Percentiles rank a stretch among this genome's conserved stretches.
These are phyloP conservation scores for Scrobipalpa atriplicella DNA, from an alignment of 2,888 invertebrate genomes.

Conservation along the genomic window DNA sequence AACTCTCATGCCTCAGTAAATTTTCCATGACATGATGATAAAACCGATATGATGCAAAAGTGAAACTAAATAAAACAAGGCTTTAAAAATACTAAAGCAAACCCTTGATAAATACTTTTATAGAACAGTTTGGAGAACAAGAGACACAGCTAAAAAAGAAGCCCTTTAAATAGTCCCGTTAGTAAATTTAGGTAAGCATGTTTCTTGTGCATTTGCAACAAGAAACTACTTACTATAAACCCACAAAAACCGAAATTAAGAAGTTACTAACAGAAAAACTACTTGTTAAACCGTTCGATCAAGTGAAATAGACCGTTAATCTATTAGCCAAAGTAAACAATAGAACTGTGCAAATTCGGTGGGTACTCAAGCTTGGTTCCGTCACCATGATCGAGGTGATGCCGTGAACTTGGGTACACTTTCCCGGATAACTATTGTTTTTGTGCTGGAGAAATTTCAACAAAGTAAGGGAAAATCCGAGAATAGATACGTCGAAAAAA, in stretches of 20 bases:
- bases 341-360: not conserved
- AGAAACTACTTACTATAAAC: not conserved
- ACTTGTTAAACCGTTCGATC: not conserved
- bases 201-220: not conserved
- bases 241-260: not conserved
- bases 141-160: too few species aligned
- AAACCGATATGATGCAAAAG: not conserved
- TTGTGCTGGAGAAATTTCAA: not conserved
- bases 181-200: not conserved
- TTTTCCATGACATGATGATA: conserved; percentile 2
- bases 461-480: too few species aligned
- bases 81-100: not conserved
- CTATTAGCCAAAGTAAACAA: conserved; percentile 6
- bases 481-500: too few species aligned
- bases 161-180: too few species aligned
- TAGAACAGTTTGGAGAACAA: too few species aligned
- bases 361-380: not conserved
- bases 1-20: not conserved
- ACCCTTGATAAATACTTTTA: not conserved
- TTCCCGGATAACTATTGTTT: not conserved
- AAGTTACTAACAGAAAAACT: not conserved
- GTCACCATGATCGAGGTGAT: not conserved
- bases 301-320: not conserved
- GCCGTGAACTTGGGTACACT: not conserved
- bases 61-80: not conserved